Evolutionary conservation across 2,888 invertebrate species (phyloP), one percentile per base, ranked within the genome.

Genomic region (Automeris io): DNA sequence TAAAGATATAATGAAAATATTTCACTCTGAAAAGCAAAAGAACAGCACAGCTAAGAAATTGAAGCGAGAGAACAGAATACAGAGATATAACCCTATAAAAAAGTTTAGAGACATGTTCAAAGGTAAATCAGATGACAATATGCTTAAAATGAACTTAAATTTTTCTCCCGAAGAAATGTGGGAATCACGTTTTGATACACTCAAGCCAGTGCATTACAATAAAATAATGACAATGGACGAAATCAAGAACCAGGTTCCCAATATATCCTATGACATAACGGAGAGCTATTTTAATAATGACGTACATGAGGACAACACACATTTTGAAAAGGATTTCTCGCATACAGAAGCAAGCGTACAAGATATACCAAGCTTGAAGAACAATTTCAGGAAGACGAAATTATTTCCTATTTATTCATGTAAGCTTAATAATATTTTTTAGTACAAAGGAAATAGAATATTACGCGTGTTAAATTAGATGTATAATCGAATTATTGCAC

Each of bases 21-120:
- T 71, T 2, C 43, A 47, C 5, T 51, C 43, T 3, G 53, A 49
- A 46, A 57, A 43, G 26, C 29, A 29, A n/a, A 45, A 35, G 33
- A 37, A 29, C 16, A 5, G 8, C 4, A 42, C 34, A 40, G 37
- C 24, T 41, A 46, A 16, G 35, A 49, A 34, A 51, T 49, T 29
- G 41, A 53, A 44, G 51, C 51, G 42, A 33, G 46, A 57, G 36
- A 37, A 42, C 3, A 55, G 70, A 44, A 40, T 40, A 6, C 47
- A 51, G n/a, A 62, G 73, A 8, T 74, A 67, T 11, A 67, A 66
- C 44, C 63, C 72, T 3, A 50, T 79, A 2, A 57, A 70, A 21
- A 65, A 56, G 5, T 26, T 79, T 1, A 69, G 64, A 43, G 43
- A 66, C 19, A 55, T 74, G 0, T 71, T 77, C 21, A 49, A 37